Evolutionary conservation across 1,140 invertebrate species (phyloP), one percentile per base, ranked within the genome.

Genomic region (Eriocheir sinensis): DNA sequence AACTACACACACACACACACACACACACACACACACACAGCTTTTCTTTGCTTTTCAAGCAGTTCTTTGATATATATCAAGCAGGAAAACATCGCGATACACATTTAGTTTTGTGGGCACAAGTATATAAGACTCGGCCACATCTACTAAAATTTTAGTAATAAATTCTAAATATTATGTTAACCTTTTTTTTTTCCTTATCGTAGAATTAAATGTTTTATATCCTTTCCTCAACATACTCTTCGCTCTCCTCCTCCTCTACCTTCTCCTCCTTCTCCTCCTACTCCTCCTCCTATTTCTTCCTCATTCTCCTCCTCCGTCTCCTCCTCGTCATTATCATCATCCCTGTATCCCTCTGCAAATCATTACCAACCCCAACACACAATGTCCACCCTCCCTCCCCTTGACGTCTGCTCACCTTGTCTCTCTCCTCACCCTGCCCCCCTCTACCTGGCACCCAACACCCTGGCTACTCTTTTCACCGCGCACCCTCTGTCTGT

Each of bases 381-480:
- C 60, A 72, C 60, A 72, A 72, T 72, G 60, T 72, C 60, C 53
- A 53, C n/a, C 48, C 48, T n/a, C 41, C 41, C 44, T n/a, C 41
- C 41, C 44, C 34, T 36, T 38, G 36, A 48, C 48, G 34, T 34
- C 34, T 53, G 17, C 34, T 30, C 34, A 41, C 32, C 89, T 34
- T 36, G 27, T 17, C 89, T 34, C 17, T 27, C 38, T n/a, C 40
- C n/a, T n/a, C n/a, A n/a, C n/a, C 15, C 32, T 38, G 3, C 41
- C 88, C n/a, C 17, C 32, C 88, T 48, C 41, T 0, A 0, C 15
- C 41, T 30, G 40, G 32, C 48, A 30, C 34, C 89, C 41, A 32
- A 30, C 53, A 36, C 41, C 53, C 89, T 60, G 34, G 36, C 89
- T 72, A 36, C 53, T 72, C 89, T 53, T 72, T 53, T 91, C 89